A percentile compares a stretch with the other conserved stretches of the same genome.
Evolutionary conservation across 2,888 invertebrate genomes (phyloP).

Genomic region (Drosophila birchii): DNA sequence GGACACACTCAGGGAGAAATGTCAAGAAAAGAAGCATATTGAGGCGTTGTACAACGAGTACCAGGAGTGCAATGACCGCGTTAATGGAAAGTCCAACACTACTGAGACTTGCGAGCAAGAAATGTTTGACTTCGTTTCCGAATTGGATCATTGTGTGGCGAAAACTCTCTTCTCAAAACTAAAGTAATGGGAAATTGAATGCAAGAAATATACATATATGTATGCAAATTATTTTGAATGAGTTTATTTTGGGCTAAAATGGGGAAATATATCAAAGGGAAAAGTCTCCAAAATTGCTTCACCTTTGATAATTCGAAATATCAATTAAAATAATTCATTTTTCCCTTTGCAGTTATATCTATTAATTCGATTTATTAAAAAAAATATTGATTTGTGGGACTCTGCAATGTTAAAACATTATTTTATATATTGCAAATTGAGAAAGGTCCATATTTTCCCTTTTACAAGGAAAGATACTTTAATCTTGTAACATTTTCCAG

Average conservation of each 20-base stretch:
- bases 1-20: conserved; percentile 89
- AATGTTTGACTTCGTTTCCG: conserved; percentile 94
- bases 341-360: too few species aligned
- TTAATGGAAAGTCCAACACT: conserved; percentile 92
- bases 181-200: conserved; percentile 43
- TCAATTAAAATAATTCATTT: too few species aligned
- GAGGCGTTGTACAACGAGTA: conserved; percentile 88
- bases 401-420: too few species aligned
- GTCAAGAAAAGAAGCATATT: conserved; percentile 88
- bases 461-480: too few species aligned
- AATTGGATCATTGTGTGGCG: conserved; percentile 96
- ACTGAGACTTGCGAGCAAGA: conserved; percentile 96
- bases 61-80: conserved; percentile 94
- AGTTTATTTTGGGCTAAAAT: background rate
- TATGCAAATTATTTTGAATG: background rate
- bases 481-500: too few species aligned
- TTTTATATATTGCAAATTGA: too few species aligned
- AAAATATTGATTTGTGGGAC: too few species aligned
- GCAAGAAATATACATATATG: background rate
- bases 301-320: too few species aligned
- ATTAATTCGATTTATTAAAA: too few species aligned
- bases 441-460: too few species aligned
- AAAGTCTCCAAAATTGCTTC: too few species aligned
- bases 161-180: conserved; percentile 84
- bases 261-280: background rate